phyloP scores from a whole-genome alignment of 2,797 vertebrate species.

The Coccyzus lansbergi region DNA sequence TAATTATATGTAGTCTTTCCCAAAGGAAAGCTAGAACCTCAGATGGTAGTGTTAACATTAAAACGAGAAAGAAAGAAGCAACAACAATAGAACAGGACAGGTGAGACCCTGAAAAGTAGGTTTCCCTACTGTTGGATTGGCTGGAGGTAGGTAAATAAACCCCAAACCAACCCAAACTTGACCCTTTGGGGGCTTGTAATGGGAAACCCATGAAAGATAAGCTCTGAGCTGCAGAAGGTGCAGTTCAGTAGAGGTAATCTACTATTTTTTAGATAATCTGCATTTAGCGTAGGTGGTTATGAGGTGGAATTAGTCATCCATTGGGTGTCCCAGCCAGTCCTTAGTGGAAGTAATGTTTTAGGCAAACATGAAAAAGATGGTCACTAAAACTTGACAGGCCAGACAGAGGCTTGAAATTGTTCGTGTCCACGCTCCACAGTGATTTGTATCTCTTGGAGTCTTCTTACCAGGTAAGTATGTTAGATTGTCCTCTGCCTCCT shows the following conservation, averaged over 20 bases:
- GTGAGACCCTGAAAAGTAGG: background rate
- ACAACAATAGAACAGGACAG: background rate
- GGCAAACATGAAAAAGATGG: background rate
- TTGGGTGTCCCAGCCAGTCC: background rate
- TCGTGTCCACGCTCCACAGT: background rate
- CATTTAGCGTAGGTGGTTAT: background rate
- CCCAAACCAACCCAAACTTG: background rate
- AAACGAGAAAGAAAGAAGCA: background rate
- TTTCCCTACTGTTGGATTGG: background rate
- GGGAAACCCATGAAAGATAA: background rate
- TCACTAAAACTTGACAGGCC: background rate
- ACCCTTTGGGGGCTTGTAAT: background rate
- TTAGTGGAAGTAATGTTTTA: background rate
- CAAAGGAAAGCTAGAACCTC: background rate
- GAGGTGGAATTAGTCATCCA: background rate
- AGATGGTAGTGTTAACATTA: background rate
- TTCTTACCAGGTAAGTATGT: background rate
- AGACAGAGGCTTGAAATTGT: background rate
- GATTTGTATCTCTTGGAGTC: background rate
- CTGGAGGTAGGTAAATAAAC: background rate
- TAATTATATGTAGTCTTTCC: background rate
- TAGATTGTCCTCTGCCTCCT: background rate
- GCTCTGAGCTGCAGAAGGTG: background rate
- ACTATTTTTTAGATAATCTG: background rate
- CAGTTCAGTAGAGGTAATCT: background rate